These are phyloP conservation scores for Monomorium pharaonis DNA, from an alignment of 1,140 invertebrate species.

Conservation along the genomic window DNA sequence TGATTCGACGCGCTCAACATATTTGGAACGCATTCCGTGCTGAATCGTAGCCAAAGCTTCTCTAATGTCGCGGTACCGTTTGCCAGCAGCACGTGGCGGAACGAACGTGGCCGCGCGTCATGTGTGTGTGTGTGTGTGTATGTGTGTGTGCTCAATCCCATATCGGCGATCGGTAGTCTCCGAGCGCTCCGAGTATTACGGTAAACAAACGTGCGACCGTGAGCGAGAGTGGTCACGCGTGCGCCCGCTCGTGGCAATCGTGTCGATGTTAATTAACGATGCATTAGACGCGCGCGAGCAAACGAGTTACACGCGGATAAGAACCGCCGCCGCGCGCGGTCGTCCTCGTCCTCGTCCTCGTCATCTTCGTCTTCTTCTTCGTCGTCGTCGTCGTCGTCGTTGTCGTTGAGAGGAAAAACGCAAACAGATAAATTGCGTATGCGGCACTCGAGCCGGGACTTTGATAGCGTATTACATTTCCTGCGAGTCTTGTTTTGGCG, in stretches of 20 bases:
- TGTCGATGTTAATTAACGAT: conserved; percentile 45
- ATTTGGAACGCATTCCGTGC: background rate
- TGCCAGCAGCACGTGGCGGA: conserved; percentile 5
- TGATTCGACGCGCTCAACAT: background rate
- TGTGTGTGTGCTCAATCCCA: conserved; percentile 1
- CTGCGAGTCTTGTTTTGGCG: conserved; percentile 48
- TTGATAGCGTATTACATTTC: conserved; percentile 25
- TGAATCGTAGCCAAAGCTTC: conserved; percentile 13
- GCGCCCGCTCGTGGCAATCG: conserved; percentile 23
- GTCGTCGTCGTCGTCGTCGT: background rate
- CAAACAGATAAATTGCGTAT: conserved; percentile 31
- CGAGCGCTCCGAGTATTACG: background rate
- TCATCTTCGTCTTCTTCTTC: background rate
- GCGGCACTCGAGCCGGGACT: background rate
- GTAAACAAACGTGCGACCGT: conserved; percentile 25
- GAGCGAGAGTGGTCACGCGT: conserved; percentile 25
- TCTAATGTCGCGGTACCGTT: conserved; percentile 27
- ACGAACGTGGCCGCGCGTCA: background rate
- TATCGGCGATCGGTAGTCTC: conserved; percentile 23
- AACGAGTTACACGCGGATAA: conserved; percentile 43
- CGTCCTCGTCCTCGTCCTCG: background rate
- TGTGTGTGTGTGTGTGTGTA: too few relatives aligned
- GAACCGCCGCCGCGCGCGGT: background rate
- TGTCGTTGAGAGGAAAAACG: conserved; percentile 28
- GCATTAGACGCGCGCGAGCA: conserved; percentile 37